Conservation (phyloP, 2,797 vertebrate genomes). For the Chaunax sp. region DNA sequence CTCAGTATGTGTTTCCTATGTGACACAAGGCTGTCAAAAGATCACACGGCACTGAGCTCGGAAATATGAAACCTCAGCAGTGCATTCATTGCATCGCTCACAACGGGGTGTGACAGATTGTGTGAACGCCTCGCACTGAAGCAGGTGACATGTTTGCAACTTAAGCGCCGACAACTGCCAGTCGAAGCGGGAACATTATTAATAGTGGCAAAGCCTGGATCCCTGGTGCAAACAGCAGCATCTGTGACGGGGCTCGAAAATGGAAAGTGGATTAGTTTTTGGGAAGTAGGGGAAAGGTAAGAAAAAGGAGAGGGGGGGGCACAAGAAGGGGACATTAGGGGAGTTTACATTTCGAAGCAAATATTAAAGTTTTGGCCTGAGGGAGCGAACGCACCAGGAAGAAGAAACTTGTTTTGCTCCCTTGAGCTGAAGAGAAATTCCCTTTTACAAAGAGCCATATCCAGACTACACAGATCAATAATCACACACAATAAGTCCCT, state of each 20-base stretch:
- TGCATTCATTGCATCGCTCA: conserved; percentile 17
- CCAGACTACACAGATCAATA: too few relatives aligned
- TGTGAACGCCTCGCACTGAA: conserved; percentile 6
- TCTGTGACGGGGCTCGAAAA: background rate
- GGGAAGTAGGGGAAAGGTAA: too few relatives aligned
- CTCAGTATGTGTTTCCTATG: conserved; percentile 1
- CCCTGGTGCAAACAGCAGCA: conserved; percentile 11
- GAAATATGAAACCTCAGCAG: conserved; percentile 29
- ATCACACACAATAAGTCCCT: too few relatives aligned
- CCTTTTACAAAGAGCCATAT: too few relatives aligned
- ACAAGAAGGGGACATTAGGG: background rate
- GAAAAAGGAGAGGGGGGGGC: too few relatives aligned
- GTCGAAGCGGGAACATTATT: conserved; percentile 33
- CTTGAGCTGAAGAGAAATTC: too few relatives aligned
- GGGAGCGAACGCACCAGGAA: background rate
- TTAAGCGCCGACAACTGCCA: conserved; percentile 11
- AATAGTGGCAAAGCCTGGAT: conserved; percentile 22
- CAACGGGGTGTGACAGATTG: conserved; percentile 1
- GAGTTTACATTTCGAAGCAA: background rate
- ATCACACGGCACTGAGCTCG: conserved; percentile 1
- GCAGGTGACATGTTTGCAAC: conserved; percentile 20
- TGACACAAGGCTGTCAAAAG: background rate
- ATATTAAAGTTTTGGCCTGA: background rate
- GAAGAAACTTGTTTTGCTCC: background rate
- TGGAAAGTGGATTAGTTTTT: background rate